These are phyloP conservation scores for Neogobius melanostomus DNA, from an alignment of 2,113 vertebrate genomes.

Conservation along the genomic window DNA sequence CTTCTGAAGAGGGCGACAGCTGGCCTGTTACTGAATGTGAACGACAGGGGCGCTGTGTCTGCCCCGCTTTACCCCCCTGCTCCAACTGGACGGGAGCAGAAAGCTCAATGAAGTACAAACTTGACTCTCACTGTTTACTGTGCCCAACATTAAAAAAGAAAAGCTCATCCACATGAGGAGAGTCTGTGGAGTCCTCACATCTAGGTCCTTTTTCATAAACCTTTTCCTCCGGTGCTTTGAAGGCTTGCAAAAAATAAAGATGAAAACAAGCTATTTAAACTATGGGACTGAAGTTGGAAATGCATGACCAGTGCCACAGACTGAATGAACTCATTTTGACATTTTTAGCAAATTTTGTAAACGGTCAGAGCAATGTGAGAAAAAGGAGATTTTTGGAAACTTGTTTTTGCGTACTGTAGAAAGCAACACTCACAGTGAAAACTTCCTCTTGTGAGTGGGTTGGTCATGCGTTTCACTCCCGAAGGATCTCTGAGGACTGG, in stretches of 20 bases:
- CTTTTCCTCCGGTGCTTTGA: slow-evolving; percentile 73
- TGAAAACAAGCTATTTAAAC: slow-evolving; percentile 66
- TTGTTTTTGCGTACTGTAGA: slow-evolving; percentile 57
- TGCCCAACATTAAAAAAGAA: slow-evolving; percentile 45
- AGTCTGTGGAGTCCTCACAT: slow-evolving; percentile 51
- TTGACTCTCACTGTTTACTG: slow-evolving; percentile 69
- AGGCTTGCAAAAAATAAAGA: slow-evolving; percentile 83
- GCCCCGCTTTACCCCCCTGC: slow-evolving; percentile 26
- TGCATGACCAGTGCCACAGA: slow-evolving; percentile 81
- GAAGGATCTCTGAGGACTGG: slow-evolving; percentile 61
- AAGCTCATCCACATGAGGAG: slow-evolving; percentile 33
- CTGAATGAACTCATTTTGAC: slow-evolving; percentile 69
- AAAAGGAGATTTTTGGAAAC: slow-evolving; percentile 50
- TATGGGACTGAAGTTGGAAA: slow-evolving; percentile 78
- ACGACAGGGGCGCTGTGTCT: slow-evolving; percentile 40
- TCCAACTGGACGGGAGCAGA: slow-evolving; percentile 58
- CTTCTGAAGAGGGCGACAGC: slow-evolving; percentile 90
- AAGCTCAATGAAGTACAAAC: slow-evolving; percentile 82
- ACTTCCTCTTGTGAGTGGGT: slow-evolving; percentile 66
- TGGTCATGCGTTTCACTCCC: slow-evolving; percentile 61
- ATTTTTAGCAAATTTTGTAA: slow-evolving; percentile 71
- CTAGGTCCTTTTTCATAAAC: slow-evolving; percentile 59
- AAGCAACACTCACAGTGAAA: slow-evolving; percentile 58
- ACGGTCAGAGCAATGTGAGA: slow-evolving; percentile 46
- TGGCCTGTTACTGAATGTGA: slow-evolving; percentile 87